These are phyloP conservation scores for fruit fly (Drosophila melanogaster) DNA, from an alignment of 1,140 invertebrate genomes.

Conservation along the genomic window Release_6_plus_ISO1_MT NT_033777.3:10452501-10453000, in stretches of 20 bases:
- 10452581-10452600: slow-evolving; percentile 69
- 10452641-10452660: background rate
- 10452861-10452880: slow-evolving; percentile 82
- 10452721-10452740: slow-evolving; percentile 60
- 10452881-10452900: slow-evolving; percentile 23
- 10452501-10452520: slow-evolving; percentile 42
- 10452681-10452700: background rate
- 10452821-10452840: slow-evolving; percentile 83
- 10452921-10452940: slow-evolving; percentile 67
- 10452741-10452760: slow-evolving; percentile 74
- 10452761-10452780: slow-evolving; percentile 83
- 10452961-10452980: slow-evolving; percentile 80
- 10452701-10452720: slow-evolving; percentile 46
- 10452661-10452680: background rate
- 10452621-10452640: background rate
- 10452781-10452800: slow-evolving; percentile 53
- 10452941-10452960: slow-evolving; percentile 84
- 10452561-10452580: slow-evolving; percentile 78
- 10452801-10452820: slow-evolving; percentile 35
- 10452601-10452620: slow-evolving; percentile 45
- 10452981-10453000: slow-evolving; percentile 52
- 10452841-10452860: slow-evolving; percentile 84
- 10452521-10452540: slow-evolving; percentile 51
- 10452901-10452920: slow-evolving; percentile 51
- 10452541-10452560: slow-evolving; percentile 78